These are phyloP conservation scores for Eupithecia subfuscata DNA, from an alignment of 2,888 invertebrate species.

Conservation along the genomic window DNA sequence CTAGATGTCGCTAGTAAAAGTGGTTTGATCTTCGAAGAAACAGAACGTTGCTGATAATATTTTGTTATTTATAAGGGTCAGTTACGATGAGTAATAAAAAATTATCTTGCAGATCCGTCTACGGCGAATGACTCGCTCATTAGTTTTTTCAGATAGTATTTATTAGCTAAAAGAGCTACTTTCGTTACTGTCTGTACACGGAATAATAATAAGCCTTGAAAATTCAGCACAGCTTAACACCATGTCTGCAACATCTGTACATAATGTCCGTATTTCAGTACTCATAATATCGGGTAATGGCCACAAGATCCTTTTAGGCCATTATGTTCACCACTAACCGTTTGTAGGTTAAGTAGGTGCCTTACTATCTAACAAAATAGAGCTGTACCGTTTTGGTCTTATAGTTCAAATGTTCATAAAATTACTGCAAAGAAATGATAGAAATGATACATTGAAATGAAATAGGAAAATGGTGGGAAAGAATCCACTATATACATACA, in stretches of 20 bases:
- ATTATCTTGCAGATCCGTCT: neutral
- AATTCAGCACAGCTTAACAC: constrained; percentile 4
- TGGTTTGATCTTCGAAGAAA: no score
- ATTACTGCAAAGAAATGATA: neutral
- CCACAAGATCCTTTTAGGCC: constrained; percentile 8
- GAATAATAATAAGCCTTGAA: neutral
- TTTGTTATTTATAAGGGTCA: neutral
- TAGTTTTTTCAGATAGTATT: neutral
- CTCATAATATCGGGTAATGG: constrained; percentile 11
- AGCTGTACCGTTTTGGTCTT: neutral
- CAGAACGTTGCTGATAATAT: no score
- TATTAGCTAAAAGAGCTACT: neutral
- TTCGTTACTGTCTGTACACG: neutral
- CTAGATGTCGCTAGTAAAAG: no score
- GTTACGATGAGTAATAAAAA: neutral
- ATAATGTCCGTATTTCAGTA: neutral
- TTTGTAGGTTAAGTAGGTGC: neutral
- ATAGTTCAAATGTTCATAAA: neutral
- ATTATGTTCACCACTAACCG: constrained; percentile 4
- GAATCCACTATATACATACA: neutral
- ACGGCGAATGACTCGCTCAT: neutral
- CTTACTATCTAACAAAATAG: neutral
- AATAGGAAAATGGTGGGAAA: neutral
- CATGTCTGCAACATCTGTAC: constrained; percentile 10
- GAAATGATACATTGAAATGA: neutral